Base-by-base conservation (phyloP, 2,888 invertebrate species). In the Automeris io region DNA sequence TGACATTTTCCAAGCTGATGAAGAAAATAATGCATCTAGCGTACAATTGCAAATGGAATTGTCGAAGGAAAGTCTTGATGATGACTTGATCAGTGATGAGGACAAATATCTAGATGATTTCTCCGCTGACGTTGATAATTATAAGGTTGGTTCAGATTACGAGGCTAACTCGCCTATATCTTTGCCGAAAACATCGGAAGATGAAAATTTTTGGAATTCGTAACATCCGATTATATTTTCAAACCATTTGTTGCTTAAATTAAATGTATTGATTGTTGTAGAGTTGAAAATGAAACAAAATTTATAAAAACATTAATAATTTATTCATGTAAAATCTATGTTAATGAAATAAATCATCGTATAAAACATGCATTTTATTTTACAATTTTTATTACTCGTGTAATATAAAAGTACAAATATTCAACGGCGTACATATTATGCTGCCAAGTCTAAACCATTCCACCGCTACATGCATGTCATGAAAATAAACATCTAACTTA, bases 321-420 rank as follows among this genome's bases (percentile, higher is more conserved):
- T 78, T 79, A 80, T 76, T 77, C 69, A 51, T 57, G 50, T 69
- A 64, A 65, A 57, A 51, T 67, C 64, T 61, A 62, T 55, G 59
- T 67, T 65, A 75, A 74, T 71, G 66, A 69, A 71, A 77, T 72
- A 59, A 58, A 65, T 58, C 64, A 64, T 68, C 56, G 55, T 73
- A 76, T 69, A 80, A 73, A 75, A 77, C 64, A 71, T 70, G 70
- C 58, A 56, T 57, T 54, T 47, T 64, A 58, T 64, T 56, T 64
- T 61, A 62, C 57, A 64, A 57, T 68, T 66, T 23, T 37, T 23
- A n/a, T 62, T 57, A 42, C 47, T 55, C 49, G 64, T 65, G 60
- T 57, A 51, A 71, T 85, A 85, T 82, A 82, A 85, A 85, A 85
- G 80, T 85, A 85, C 81, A 85, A 85, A 85, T 68, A 62, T 73